Conservation (phyloP, 2,113 vertebrate genomes). For the Hypanus sabinus region DNA sequence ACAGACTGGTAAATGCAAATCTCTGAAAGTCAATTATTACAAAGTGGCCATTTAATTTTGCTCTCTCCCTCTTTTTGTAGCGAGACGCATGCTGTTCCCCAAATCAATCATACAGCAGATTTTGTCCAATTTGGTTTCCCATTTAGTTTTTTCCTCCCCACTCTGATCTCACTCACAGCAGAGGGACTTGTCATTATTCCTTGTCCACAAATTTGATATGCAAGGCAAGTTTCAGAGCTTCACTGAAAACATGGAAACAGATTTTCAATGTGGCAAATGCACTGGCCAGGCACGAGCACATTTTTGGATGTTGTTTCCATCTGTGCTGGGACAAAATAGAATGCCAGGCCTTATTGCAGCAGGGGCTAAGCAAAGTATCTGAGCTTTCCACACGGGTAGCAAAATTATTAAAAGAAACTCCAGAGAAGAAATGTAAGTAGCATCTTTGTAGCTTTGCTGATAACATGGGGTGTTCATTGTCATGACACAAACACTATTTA, state of each 20-base stretch:
- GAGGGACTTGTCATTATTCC: background rate
- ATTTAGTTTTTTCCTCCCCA: too few relatives aligned
- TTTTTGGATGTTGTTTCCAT: background rate
- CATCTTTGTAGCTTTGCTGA: background rate
- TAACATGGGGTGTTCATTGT: background rate
- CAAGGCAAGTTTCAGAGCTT: background rate
- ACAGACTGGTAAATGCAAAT: background rate
- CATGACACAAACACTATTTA: background rate
- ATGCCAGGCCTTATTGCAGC: background rate
- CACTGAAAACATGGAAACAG: background rate
- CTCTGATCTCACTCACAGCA: background rate
- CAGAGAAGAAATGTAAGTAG: background rate
- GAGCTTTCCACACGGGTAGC: background rate
- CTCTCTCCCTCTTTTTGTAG: background rate
- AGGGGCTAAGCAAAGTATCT: background rate
- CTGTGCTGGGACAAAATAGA: background rate
- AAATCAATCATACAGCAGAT: background rate
- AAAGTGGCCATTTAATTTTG: background rate
- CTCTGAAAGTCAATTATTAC: background rate
- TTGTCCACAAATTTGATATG: background rate
- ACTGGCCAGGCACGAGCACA: background rate
- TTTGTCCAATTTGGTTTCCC: background rate
- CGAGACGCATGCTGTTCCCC: background rate
- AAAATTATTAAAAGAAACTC: background rate
- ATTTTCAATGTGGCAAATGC: background rate